Evolutionary conservation across 1,140 invertebrate species (phyloP), one percentile per base, ranked within the genome.

Genomic region (Subanguina moxae): DNA sequence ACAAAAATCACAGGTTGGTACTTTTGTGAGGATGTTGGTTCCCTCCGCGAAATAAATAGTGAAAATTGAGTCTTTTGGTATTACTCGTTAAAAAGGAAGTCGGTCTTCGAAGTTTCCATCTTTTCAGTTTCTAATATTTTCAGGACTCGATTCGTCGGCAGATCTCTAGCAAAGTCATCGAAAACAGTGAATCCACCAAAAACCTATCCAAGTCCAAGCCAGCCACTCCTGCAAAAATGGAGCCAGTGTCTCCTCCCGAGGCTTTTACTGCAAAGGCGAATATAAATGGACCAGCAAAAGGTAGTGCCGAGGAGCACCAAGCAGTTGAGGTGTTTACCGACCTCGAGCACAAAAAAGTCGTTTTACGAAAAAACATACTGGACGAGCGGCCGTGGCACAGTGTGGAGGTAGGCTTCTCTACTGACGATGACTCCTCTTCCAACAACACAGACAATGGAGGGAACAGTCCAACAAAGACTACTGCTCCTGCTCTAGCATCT

Each of bases 361-460:
- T 56, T 17, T 52, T 52, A 15, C 58, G 58, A 5, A 61, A 61
- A 28, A 19, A 48, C 57, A n/a, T 61, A 19, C 21, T 65, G 17
- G 79, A 78, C 28, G 76, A 78, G 38, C 67, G 76, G 15, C 62
- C 48, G 19, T 78, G 76, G 76, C 76, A 78, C 59, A 82, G 78
- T 58, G 76, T 78, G 28, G 76, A 78, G 71, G 76, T 78, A 21
- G 76, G 76, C 15, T 78, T 78, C 30, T 82, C 82, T 45, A 76
- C 76, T 25, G 76, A 78, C 30, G 74, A 78, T 19, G 73, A 75
- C 46, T 78, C 76, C 15, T 74, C 73, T 21, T 76, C 75, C 67
- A 73, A 75, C 25, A 63, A 68, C 45, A 28, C 62, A 48, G 62
- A 72, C 61, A n/a, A 27, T 28, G 59, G 21, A n/a, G 27, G 57